Conservation (phyloP, 1,140 invertebrate species). For the Hyles vespertilio region DNA sequence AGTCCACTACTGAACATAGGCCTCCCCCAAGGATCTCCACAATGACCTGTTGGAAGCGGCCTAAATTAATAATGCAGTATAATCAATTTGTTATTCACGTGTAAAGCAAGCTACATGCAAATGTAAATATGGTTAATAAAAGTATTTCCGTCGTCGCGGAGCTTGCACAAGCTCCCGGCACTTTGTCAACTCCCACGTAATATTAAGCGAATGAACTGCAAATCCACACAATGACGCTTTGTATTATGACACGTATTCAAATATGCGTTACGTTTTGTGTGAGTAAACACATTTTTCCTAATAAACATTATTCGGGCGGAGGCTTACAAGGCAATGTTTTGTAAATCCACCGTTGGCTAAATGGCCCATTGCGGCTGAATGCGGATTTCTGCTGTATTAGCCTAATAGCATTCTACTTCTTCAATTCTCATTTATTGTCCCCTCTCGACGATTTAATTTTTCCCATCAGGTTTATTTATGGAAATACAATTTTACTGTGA, state of each 20-base stretch:
- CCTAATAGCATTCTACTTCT: slow-evolving; percentile 47
- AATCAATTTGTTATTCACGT: too few relatives aligned
- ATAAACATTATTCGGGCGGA: slow-evolving; percentile 48
- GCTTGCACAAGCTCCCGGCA: too few relatives aligned
- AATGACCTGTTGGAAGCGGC: too few relatives aligned
- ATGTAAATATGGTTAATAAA: too few relatives aligned
- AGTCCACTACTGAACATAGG: too few relatives aligned
- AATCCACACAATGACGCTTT: slow-evolving; percentile 13
- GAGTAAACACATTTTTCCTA: slow-evolving; percentile 55
- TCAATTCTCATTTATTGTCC: slow-evolving; percentile 46
- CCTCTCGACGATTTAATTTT: slow-evolving; percentile 29
- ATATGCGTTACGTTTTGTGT: slow-evolving; percentile 23
- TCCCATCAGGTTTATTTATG: slow-evolving; percentile 13
- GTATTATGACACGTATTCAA: slow-evolving; percentile 17
- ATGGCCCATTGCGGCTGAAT: slow-evolving; percentile 57
- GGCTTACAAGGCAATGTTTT: slow-evolving; percentile 55
- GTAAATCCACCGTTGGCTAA: slow-evolving; percentile 53
- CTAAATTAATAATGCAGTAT: too few relatives aligned
- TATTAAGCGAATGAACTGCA: slow-evolving; percentile 10
- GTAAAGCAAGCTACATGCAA: too few relatives aligned
- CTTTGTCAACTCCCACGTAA: slow-evolving; percentile 8
- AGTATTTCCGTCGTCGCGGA: too few relatives aligned
- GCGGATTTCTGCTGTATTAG: slow-evolving; percentile 57
- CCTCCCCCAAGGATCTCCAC: too few relatives aligned
- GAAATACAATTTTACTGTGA: too few relatives aligned